Conservation (phyloP, 2,113 vertebrate genomes). For the Triplophysa tibetana region DNA sequence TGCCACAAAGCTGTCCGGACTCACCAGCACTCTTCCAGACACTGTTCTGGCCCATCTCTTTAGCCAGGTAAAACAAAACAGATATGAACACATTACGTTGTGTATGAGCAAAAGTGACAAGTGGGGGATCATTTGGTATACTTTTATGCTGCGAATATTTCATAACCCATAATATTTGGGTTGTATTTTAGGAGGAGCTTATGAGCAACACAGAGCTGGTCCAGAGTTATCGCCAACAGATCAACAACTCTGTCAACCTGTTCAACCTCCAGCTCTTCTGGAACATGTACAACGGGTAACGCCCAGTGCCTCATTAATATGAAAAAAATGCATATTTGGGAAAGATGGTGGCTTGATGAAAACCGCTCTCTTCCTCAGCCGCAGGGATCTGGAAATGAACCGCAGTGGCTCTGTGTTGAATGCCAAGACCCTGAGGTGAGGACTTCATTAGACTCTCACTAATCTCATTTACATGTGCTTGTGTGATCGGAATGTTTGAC, state of each 20-base stretch:
- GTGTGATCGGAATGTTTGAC: neutral
- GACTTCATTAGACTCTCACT: neutral
- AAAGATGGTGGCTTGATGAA: neutral
- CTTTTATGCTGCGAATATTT: neutral
- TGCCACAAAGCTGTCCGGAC: conserved; percentile 89
- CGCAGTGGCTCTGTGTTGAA: conserved; percentile 87
- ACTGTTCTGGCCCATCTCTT: conserved; percentile 91
- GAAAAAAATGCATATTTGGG: neutral
- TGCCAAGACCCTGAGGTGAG: conserved; percentile 91
- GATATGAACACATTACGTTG: neutral
- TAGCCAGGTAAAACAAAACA: conserved; percentile 83
- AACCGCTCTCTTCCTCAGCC: conserved; percentile 68
- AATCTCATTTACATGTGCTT: accelerated
- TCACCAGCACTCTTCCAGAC: conserved; percentile 89
- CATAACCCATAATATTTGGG: neutral
- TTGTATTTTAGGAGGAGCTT: conserved; percentile 85
- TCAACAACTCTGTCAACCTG: conserved; percentile 89
- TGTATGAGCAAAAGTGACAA: too few relatives aligned
- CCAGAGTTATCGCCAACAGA: conserved; percentile 95
- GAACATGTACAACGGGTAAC: conserved; percentile 97
- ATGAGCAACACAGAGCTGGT: conserved; percentile 93
- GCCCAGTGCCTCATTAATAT: neutral
- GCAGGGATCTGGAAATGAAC: conserved; percentile 94
- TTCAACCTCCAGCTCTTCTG: conserved; percentile 98
- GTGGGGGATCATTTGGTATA: too few relatives aligned